Percentiles rank a stretch among this genome's conserved stretches.
These are phyloP conservation scores for Timema podura DNA, from an alignment of 2,888 invertebrate genomes.

Conservation along the genomic window DNA sequence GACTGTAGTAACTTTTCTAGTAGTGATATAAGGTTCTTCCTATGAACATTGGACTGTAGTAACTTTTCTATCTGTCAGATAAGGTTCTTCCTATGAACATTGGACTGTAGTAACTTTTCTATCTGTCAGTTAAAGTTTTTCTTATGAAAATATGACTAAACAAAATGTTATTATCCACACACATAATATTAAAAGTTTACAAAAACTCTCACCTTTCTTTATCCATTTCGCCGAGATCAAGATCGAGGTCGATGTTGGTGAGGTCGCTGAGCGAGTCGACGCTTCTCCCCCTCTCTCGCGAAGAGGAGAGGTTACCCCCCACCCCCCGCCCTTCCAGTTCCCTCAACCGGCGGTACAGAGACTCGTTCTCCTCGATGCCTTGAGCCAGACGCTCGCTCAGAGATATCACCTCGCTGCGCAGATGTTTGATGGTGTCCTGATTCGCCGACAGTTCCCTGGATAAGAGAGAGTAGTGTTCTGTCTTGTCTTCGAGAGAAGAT, in stretches of 20 bases:
- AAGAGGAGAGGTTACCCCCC: conserved; percentile 48
- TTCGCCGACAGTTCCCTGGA: conserved; percentile 57
- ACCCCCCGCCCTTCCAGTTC: conserved; percentile 60
- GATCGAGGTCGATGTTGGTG: conserved; percentile 71
- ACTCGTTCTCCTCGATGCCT: conserved; percentile 74
- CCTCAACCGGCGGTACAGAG: conserved; percentile 64
- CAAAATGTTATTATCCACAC: too few relatives aligned
- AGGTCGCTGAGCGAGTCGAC: conserved; percentile 73
- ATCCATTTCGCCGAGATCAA: conserved; percentile 68
- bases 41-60: too few relatives aligned
- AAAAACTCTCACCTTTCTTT: conserved; percentile 51
- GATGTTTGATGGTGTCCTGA: conserved; percentile 59
- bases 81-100: too few relatives aligned
- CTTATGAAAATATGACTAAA: too few relatives aligned
- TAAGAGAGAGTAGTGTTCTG: neutral
- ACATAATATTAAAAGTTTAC: neutral
- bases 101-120: too few relatives aligned
- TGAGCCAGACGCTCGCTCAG: conserved; percentile 62
- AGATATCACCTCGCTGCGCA: conserved; percentile 64
- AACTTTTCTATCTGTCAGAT: too few relatives aligned
- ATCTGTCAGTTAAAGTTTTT: too few relatives aligned
- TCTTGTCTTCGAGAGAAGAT: too few relatives aligned
- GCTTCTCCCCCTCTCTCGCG: conserved; percentile 59
- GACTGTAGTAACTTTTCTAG: too few relatives aligned
- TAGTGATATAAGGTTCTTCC: too few relatives aligned